phyloP scores from a whole-genome alignment of 2,113 vertebrate species.

The Apeltes quadracus region DNA sequence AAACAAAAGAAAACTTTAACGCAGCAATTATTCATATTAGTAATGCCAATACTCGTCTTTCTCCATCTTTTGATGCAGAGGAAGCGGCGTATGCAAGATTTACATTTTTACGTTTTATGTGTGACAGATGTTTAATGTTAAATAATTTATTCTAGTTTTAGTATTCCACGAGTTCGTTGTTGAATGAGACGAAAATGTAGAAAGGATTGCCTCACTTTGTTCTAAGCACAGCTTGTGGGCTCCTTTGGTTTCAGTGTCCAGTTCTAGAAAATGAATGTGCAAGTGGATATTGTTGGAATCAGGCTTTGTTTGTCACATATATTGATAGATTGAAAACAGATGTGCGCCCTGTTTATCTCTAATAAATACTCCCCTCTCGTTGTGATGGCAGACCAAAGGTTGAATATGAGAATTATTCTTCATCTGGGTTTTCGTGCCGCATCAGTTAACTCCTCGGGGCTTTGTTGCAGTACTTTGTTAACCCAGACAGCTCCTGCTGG shows the following conservation, averaged over 20 bases:
- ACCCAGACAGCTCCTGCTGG: conserved; percentile 9
- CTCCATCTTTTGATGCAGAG: conserved; percentile 2
- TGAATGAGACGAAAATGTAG: conserved; percentile 12
- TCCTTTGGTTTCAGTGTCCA: conserved; percentile 42
- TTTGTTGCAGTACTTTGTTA: conserved; percentile 27
- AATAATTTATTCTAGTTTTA: conserved; percentile 13
- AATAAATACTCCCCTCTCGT: conserved; percentile 42
- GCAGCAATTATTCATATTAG: conserved; percentile 11
- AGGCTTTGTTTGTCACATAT: conserved; percentile 58
- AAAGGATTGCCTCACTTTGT: conserved; percentile 38
- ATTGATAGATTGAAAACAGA: conserved; percentile 58
- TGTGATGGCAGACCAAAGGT: conserved; percentile 39
- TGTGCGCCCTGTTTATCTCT: conserved; percentile 57
- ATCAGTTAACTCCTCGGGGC: not conserved
- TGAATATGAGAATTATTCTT: conserved; percentile 27
- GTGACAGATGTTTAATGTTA: conserved; percentile 22
- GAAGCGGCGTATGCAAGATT: conserved; percentile 24
- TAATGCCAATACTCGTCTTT: conserved; percentile 2
- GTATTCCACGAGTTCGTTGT: conserved; percentile 20
- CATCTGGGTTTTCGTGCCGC: conserved; percentile 18
- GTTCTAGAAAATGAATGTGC: conserved; percentile 38
- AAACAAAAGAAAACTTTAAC: conserved; percentile 17
- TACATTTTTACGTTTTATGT: conserved; percentile 4
- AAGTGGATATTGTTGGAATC: conserved; percentile 34
- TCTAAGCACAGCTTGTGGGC: conserved; percentile 2